Conservation (phyloP, 2,113 vertebrate genomes). For the Oncorhynchus keta region DNA sequence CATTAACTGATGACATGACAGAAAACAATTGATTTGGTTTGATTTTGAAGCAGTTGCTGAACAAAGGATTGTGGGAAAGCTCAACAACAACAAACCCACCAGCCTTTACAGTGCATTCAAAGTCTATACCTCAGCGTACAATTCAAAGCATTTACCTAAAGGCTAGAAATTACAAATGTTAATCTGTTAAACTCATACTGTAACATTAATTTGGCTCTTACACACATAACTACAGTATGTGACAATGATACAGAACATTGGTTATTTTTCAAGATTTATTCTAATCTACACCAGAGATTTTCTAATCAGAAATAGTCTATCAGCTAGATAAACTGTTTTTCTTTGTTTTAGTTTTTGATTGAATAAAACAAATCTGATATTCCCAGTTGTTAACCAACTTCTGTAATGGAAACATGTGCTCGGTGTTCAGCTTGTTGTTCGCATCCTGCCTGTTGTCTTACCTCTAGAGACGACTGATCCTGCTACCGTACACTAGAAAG, state of each 20-base stretch:
- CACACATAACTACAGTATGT: neutral
- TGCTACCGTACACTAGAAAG: neutral
- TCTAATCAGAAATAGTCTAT: too few species aligned
- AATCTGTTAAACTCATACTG: neutral
- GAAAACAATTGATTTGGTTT: constrained; percentile 54
- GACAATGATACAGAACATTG: too few species aligned
- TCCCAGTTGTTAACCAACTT: neutral
- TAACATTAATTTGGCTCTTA: too few species aligned
- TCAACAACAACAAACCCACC: neutral
- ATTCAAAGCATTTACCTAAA: neutral
- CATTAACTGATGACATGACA: constrained; percentile 50
- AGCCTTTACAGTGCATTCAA: neutral
- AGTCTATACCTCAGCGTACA: neutral
- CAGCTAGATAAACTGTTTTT: too few species aligned
- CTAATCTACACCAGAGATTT: too few species aligned
- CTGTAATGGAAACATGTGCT: neutral
- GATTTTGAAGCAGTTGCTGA: constrained; percentile 34
- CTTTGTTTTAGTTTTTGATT: too few species aligned
- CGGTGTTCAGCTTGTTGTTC: too few species aligned
- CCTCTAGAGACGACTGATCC: neutral
- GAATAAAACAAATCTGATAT: too few species aligned
- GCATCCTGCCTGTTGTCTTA: neutral
- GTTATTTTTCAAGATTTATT: too few species aligned
- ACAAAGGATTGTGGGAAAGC: constrained; percentile 16
- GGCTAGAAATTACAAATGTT: neutral